Percentiles rank a stretch among this genome's conserved stretches.
Evolutionary conservation across 2,888 invertebrate genomes (phyloP).

Genomic region (Volucella inflata): DNA sequence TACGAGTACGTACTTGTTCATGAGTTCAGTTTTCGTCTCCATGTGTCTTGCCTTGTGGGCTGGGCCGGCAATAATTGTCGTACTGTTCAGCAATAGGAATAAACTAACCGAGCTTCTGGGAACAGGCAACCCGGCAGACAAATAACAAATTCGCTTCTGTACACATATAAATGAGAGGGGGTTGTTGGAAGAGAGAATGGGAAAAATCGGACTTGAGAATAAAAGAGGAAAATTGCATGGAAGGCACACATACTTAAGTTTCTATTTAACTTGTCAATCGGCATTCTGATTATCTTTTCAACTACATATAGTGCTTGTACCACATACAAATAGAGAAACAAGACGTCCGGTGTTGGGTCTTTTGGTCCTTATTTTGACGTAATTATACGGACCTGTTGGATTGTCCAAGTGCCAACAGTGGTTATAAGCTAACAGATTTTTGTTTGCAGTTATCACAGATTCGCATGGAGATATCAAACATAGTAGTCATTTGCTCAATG

Average conservation of each 20-base stretch:
- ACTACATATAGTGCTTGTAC: neutral
- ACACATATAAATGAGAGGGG: slow-evolving; percentile 26
- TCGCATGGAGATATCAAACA: neutral
- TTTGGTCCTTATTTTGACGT: slow-evolving; percentile 24
- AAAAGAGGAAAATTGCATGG: slow-evolving; percentile 58
- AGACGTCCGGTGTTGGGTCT: neutral
- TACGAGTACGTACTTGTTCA: slow-evolving; percentile 58
- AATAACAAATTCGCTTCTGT: slow-evolving; percentile 47
- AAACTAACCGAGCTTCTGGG: neutral
- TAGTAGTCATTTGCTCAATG: neutral
- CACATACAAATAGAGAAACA: slow-evolving; percentile 3
- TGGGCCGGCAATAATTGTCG: neutral
- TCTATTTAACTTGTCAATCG: slow-evolving; percentile 57
- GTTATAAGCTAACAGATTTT: slow-evolving; percentile 34
- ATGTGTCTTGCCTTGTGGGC: slow-evolving; percentile 9
- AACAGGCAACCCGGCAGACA: slow-evolving; percentile 20
- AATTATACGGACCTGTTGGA: slow-evolving; percentile 50
- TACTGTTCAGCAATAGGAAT: neutral
- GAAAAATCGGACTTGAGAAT: slow-evolving; percentile 43
- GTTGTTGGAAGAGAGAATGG: slow-evolving; percentile 4
- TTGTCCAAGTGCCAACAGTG: slow-evolving; percentile 56
- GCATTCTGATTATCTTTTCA: slow-evolving; percentile 27
- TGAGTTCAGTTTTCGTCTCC: slow-evolving; percentile 54
- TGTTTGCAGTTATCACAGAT: slow-evolving; percentile 28
- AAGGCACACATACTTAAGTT: slow-evolving; percentile 51